Percentiles rank a stretch among this genome's conserved stretches.
Evolutionary conservation across 1,140 invertebrate genomes (phyloP).

Genomic region (Maconellicoccus hirsutus): DNA sequence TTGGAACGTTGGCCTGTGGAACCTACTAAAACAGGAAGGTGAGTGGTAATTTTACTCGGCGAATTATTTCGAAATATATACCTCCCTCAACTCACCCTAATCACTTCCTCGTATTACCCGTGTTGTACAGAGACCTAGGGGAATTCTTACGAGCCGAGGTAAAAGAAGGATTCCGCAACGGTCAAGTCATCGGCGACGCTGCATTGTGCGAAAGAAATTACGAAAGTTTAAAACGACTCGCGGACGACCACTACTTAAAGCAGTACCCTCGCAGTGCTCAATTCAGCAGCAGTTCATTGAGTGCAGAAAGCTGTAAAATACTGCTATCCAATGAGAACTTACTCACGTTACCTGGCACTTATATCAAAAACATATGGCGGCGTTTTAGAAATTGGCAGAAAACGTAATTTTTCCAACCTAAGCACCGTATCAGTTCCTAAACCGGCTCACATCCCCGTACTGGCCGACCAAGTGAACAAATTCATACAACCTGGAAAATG

Average conservation of each 20-base stretch:
- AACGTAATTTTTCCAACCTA: neutral
- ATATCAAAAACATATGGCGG: neutral
- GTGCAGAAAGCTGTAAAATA: conserved; percentile 52
- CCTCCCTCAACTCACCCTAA: neutral
- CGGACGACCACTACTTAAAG: conserved; percentile 54
- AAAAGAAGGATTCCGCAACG: conserved; percentile 48
- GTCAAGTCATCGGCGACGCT: conserved; percentile 41
- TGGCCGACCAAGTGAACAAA: conserved; percentile 54
- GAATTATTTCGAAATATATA: neutral
- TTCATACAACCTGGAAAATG: conserved; percentile 49
- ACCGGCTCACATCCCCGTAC: conserved; percentile 51
- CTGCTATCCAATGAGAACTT: conserved; percentile 58
- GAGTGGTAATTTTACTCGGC: conserved; percentile 30
- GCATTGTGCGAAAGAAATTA: conserved; percentile 53
- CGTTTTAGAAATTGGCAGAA: neutral
- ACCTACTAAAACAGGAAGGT: conserved; percentile 57
- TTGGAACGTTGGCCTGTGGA: conserved; percentile 71
- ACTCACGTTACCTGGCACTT: conserved; percentile 31
- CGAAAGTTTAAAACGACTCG: conserved; percentile 51
- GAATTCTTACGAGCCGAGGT: conserved; percentile 58
- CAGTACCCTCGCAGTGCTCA: conserved; percentile 44
- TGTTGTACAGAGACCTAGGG: conserved; percentile 61
- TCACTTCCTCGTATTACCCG: neutral
- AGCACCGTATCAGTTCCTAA: neutral
- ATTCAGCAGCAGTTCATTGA: conserved; percentile 55